Base-by-base conservation (phyloP, 2,113 vertebrate genomes). In the Erinaceus europaeus region DNA sequence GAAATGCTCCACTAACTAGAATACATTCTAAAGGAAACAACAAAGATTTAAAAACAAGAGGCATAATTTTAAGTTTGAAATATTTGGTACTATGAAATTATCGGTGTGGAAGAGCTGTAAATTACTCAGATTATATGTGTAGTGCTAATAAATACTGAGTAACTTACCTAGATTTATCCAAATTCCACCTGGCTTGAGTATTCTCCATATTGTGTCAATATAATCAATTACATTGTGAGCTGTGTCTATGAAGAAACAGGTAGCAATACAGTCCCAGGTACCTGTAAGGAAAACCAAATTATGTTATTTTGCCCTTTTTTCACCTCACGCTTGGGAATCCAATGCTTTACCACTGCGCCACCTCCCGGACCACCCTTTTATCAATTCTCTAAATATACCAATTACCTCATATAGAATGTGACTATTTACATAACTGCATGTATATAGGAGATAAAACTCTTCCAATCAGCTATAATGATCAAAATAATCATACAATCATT, bases 221-320 rank as follows among this genome's bases (percentile, higher is more conserved):
- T 99, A 99, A 95, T 99, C 99, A 72, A 99, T 97, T 91, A 99
- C 98, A 83, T 99, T 99, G 96, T 99, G 99, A 90, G 99, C 99
- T 12, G 99, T 99, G 92, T 99, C 99, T 84, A 99, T 99, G 94
- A 99, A 99, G 97, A 99, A 99, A 95, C 99, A 99, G 90, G 99
- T 99, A 40, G 99, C 98, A 94, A 99, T 98, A 57, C 99, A 99
- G 94, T 99, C 98, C 99, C 99, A 99, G 4, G 97, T 96, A 94
- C 98, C 99, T 99, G 97, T 93, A 40, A 97, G 94, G 91, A 93
- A 96, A 65, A 96, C 27, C 25, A 95, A 94, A 93, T 75, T 50
- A 73, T 17, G 32, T 72, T 91, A 89, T 64, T 72, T 79, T 93
- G 34, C 64, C 68, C 76, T 85, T 77, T 64, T 57, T 50, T 74